phyloP scores from a whole-genome alignment of 2,113 vertebrate genomes.

The Eonycteris spelaea region DNA sequence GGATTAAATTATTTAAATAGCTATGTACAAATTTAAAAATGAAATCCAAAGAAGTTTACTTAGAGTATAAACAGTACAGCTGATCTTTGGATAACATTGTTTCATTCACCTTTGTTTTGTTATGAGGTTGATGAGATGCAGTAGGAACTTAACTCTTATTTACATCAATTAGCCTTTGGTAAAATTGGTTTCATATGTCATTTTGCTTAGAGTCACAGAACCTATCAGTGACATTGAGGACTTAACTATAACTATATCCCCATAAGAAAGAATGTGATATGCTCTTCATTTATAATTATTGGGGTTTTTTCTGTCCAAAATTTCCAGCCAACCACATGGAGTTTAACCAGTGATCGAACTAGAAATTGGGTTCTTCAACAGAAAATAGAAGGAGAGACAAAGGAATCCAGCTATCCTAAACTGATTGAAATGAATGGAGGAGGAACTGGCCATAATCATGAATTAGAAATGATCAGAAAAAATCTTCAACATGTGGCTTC shows the following conservation, averaged over 20 bases:
- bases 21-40: neutral
- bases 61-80: neutral
- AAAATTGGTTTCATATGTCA: neutral
- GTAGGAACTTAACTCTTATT: neutral
- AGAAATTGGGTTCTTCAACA: conserved; percentile 91
- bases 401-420: conserved; percentile 68
- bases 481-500: conserved; percentile 86
- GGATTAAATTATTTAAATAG: conserved; percentile 28
- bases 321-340: conserved; percentile 74
- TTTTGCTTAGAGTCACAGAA: neutral
- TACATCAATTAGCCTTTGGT: neutral
- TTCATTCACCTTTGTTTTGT: neutral
- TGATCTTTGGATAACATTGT: neutral
- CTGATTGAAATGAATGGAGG: conserved; percentile 66
- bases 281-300: neutral
- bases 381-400: conserved; percentile 81
- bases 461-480: conserved; percentile 83
- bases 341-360: conserved; percentile 82
- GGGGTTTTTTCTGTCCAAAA: conserved; percentile 52
- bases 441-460: conserved; percentile 74
- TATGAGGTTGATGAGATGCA: neutral
- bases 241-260: neutral
- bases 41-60: neutral
- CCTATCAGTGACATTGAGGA: neutral
- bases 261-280: conserved; percentile 24